These are phyloP conservation scores for Aleiodes alternator DNA, from an alignment of 2,888 invertebrate species.

Conservation along the genomic window DNA sequence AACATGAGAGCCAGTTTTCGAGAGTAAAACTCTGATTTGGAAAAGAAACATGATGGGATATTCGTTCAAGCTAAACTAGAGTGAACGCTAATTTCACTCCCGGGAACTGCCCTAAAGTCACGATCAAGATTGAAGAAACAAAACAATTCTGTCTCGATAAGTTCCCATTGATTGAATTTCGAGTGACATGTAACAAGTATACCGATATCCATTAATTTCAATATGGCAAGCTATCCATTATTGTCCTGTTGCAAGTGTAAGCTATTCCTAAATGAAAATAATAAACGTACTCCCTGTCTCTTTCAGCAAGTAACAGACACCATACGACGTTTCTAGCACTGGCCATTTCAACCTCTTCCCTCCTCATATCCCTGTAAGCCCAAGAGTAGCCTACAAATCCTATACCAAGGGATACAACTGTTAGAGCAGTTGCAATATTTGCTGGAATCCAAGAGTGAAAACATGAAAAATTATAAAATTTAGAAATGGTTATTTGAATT, in stretches of 20 bases:
- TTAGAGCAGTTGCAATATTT: constrained; percentile 59
- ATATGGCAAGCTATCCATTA: not conserved
- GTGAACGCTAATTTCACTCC: too few species aligned
- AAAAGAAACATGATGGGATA: too few species aligned
- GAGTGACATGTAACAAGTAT: not conserved
- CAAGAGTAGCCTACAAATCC: constrained; percentile 79
- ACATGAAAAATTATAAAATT: not conserved
- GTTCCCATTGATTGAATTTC: too few species aligned
- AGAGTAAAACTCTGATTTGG: too few species aligned
- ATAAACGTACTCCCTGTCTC: constrained; percentile 84
- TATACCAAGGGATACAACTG: constrained; percentile 76
- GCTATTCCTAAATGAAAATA: not conserved
- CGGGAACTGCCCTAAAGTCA: too few species aligned
- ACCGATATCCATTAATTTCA: not conserved
- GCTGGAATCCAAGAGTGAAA: constrained; percentile 59
- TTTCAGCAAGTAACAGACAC: constrained; percentile 88
- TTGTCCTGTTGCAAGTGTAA: not conserved
- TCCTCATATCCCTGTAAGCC: constrained; percentile 77
- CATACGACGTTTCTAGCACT: constrained; percentile 86
- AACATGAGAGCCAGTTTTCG: too few species aligned
- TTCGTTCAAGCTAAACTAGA: too few species aligned
- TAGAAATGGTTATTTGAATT: not conserved
- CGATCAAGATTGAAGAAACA: too few species aligned
- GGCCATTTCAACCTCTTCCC: constrained; percentile 83
- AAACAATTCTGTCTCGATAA: too few species aligned